phyloP scores from a whole-genome alignment of 1,140 invertebrate genomes.

The Nymphalis io region DNA sequence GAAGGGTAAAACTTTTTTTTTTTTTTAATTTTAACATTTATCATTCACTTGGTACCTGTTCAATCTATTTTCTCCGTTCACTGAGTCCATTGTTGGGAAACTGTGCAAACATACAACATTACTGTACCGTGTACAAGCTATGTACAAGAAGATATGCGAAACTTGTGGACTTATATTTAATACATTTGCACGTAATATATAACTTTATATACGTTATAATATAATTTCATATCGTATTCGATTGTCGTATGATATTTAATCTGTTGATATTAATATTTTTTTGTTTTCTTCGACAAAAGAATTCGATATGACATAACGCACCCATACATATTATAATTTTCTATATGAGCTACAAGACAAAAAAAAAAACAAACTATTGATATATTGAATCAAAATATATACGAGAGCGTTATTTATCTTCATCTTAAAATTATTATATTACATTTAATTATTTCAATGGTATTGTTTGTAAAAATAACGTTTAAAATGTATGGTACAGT shows the following conservation, averaged over 20 bases:
- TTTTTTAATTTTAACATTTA: constrained; percentile 27
- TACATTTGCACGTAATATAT: neutral
- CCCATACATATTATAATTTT: too few relatives aligned
- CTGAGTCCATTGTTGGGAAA: constrained; percentile 75
- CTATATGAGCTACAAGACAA: too few relatives aligned
- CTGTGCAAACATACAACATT: constrained; percentile 76
- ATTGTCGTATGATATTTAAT: neutral
- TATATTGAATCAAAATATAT: too few relatives aligned
- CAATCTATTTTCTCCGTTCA: constrained; percentile 81
- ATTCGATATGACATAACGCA: too few relatives aligned
- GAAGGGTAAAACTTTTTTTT: constrained; percentile 47
- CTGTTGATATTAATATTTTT: neutral
- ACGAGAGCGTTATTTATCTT: too few relatives aligned
- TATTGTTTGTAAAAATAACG: too few relatives aligned
- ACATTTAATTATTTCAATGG: too few relatives aligned
- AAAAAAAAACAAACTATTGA: too few relatives aligned
- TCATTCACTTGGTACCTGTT: constrained; percentile 78
- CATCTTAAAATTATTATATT: too few relatives aligned
- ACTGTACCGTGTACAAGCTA: constrained; percentile 54
- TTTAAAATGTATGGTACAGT: too few relatives aligned
- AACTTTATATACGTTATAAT: neutral
- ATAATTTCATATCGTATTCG: neutral
- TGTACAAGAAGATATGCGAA: constrained; percentile 54
- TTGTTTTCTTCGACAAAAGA: too few relatives aligned
- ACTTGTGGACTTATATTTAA: constrained; percentile 5